Percentiles rank a stretch among this genome's conserved stretches.
Evolutionary conservation across 1,140 invertebrate species (phyloP).

Genomic region (Bombus confusus): DNA sequence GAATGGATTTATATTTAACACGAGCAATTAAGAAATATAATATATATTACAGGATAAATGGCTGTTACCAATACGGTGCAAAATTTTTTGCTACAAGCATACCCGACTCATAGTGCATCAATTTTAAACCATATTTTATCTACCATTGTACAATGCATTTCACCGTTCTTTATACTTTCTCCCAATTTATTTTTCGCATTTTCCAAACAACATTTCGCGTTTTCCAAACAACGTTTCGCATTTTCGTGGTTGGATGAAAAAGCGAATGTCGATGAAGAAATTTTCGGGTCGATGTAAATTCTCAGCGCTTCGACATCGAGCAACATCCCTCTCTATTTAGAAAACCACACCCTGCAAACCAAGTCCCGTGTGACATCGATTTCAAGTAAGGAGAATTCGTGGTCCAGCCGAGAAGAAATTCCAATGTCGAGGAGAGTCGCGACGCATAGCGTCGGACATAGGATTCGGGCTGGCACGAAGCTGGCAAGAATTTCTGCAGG

Average conservation of each 20-base stretch:
- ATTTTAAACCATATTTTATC: no score
- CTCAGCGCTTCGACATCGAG: neutral
- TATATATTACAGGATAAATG: no score
- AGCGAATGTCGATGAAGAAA: neutral
- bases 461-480: slow-evolving; percentile 14
- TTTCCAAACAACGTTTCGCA: neutral
- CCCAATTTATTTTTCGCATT: neutral
- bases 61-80: no score
- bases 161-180: no score
- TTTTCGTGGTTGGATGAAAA: neutral
- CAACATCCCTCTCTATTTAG: neutral
- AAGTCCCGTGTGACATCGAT: neutral
- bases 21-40: no score
- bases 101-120: no score
- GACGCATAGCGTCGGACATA: neutral
- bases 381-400: neutral
- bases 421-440: neutral
- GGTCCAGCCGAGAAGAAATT: neutral
- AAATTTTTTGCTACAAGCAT: no score
- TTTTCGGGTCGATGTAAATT: neutral
- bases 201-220: neutral
- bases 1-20: no score
- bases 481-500: slow-evolving; percentile 24
- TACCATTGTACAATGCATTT: no score
- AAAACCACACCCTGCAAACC: neutral